Base-by-base conservation (phyloP, 2,888 invertebrate species). In the Teinopalpus imperialis region DNA sequence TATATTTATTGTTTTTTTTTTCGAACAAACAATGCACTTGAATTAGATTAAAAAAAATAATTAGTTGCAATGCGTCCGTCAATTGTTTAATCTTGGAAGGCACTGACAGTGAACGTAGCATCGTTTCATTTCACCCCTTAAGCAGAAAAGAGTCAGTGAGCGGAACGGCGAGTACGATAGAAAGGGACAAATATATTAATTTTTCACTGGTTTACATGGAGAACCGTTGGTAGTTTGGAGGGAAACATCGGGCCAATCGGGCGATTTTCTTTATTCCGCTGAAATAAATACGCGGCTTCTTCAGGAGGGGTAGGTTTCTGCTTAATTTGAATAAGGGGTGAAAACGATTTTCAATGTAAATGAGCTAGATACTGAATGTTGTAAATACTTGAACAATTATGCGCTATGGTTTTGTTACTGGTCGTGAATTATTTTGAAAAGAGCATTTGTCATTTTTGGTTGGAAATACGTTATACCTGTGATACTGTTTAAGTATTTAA, bases 11-110 rank as follows among this genome's bases (percentile, higher is more conserved):
- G n/a, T 7, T 41, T 6, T 31, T 16, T 41, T 23, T 23, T 31
- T 10, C 7, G 5, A 10, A 18, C 3, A 20, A 4, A 32, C 12
- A 26, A 34, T 14, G 12, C 30, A 31, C 36, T 49, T 52, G 37
- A 49, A 48, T 56, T 52, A 49, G 48, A 54, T 55, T 54, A 52
- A 52, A 65, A 57, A 54, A 51, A 48, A 40, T 49, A 59, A 49
- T 51, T 58, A 57, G 14, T 26, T n/a, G 8, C 31, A 39, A 44
- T 36, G 69, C 86, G 87, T 85, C 86, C 79, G 77, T 65, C 75
- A 74, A 70, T 74, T 69, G 66, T 76, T 74, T 78, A 71, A 74
- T 77, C 83, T 66, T 67, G 57, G 72, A 79, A 80, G 74, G 75
- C 71, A 87, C 87, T 87, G 83, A 74, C 72, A 69, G 64, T 56